phyloP scores from a whole-genome alignment of 2,797 vertebrate species.

The Chiropotes sagulatus region DNA sequence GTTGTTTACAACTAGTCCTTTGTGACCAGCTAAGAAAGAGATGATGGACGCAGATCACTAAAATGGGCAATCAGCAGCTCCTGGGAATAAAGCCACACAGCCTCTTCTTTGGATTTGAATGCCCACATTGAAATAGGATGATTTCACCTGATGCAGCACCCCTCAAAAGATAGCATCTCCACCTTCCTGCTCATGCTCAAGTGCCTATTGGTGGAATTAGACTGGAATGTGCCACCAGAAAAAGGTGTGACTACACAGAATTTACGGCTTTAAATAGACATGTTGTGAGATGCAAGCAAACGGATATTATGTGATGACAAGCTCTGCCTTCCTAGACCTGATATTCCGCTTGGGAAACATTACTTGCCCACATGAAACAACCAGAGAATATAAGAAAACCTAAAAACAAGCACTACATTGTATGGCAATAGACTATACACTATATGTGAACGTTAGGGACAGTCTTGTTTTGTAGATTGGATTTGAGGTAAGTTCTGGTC shows the following conservation, averaged over 20 bases:
- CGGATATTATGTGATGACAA: background rate
- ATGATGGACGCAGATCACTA: constrained; percentile 34
- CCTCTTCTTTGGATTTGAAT: constrained; percentile 59
- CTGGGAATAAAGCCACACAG: background rate
- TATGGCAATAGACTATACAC: background rate
- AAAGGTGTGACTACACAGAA: constrained; percentile 45
- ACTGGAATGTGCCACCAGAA: background rate
- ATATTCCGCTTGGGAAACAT: background rate
- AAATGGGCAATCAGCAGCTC: constrained; percentile 49
- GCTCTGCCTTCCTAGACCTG: background rate
- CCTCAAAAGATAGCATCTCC: background rate
- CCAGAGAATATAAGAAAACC: background rate
- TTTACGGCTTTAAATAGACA: background rate
- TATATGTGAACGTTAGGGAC: background rate
- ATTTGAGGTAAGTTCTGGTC: background rate
- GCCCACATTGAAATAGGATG: constrained; percentile 32
- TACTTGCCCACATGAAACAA: background rate
- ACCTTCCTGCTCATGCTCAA: background rate
- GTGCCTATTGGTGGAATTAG: background rate
- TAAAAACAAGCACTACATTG: background rate
- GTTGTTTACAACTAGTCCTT: constrained; percentile 64
- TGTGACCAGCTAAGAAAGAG: constrained; percentile 50
- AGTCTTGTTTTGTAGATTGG: background rate
- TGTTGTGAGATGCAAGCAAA: constrained; percentile 2
- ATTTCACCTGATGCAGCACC: background rate